phyloP scores from a whole-genome alignment of 1,140 invertebrate species.

The Zaprionus ghesquierei region DNA sequence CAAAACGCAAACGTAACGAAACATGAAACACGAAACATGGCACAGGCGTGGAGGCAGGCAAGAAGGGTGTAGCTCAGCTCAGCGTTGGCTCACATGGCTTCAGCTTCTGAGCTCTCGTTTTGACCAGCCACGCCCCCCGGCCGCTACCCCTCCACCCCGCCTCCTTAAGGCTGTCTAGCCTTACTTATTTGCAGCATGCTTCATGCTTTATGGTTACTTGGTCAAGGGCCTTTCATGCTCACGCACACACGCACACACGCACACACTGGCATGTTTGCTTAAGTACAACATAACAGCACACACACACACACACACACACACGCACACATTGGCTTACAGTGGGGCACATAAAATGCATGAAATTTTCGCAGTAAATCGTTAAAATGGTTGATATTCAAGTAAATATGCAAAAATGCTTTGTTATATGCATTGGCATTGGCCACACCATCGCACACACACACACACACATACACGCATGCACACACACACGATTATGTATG shows the following conservation, averaged over 20 bases:
- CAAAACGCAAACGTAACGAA: conserved; percentile 75
- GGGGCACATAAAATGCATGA: conserved; percentile 68
- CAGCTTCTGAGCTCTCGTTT: conserved; percentile 20
- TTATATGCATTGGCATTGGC: conserved; percentile 47
- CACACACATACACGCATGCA: not conserved
- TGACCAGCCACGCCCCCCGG: conserved; percentile 16
- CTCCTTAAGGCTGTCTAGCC: conserved; percentile 73
- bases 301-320: not conserved
- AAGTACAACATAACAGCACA: conserved; percentile 29
- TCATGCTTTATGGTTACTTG: conserved; percentile 81
- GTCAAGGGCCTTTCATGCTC: conserved; percentile 73
- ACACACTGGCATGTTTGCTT: conserved; percentile 36
- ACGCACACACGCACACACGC: conserved; percentile 27
- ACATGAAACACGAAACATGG: conserved; percentile 66
- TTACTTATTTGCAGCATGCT: conserved; percentile 79
- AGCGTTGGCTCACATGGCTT: conserved; percentile 19
- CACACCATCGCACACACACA: not conserved
- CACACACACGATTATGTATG: not conserved
- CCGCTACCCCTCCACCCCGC: not conserved
- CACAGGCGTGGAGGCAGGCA: not conserved
- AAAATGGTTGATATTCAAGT: conserved; percentile 76
- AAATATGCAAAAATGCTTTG: conserved; percentile 78
- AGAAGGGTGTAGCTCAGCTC: not conserved
- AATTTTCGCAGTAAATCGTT: conserved; percentile 77
- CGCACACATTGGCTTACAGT: conserved; percentile 8